Evolutionary conservation across 2,888 invertebrate genomes (phyloP).

Genomic region (Baronia brevicornis): DNA sequence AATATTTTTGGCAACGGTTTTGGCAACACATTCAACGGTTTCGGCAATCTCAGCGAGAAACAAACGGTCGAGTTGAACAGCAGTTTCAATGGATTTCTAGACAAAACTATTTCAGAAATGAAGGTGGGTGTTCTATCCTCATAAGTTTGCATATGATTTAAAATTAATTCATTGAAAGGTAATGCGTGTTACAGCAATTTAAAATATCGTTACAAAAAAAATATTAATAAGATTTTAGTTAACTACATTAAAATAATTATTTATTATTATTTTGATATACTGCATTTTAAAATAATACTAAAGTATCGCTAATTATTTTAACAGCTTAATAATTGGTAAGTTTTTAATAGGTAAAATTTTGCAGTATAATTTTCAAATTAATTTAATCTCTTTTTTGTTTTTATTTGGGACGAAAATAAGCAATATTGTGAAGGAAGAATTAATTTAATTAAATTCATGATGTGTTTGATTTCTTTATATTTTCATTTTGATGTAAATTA

Average conservation of each 20-base stretch:
- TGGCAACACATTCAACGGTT: conserved; percentile 60
- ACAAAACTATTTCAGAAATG: conserved; percentile 90
- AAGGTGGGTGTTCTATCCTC: conserved; percentile 76
- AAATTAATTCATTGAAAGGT: too few relatives aligned
- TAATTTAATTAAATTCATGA: too few relatives aligned
- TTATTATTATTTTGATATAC: conserved; percentile 15
- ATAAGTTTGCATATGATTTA: too few relatives aligned
- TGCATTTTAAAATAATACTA: too few relatives aligned
- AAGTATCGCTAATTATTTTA: too few relatives aligned
- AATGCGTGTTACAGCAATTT: conserved; percentile 3
- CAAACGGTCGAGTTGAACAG: conserved; percentile 62
- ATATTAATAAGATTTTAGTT: conserved; percentile 3
- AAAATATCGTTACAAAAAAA: conserved; percentile 12
- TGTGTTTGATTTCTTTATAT: too few relatives aligned
- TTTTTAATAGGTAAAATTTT: conserved; percentile 20
- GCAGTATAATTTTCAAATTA: too few relatives aligned
- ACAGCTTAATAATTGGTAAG: conserved; percentile 51
- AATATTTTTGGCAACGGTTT: conserved; percentile 59
- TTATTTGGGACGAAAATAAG: too few relatives aligned
- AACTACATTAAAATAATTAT: conserved; percentile 13
- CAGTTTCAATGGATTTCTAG: conserved; percentile 86
- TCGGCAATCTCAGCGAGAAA: conserved; percentile 65
- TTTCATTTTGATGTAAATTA: too few relatives aligned
- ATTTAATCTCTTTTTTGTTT: too few relatives aligned
- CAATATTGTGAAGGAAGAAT: too few relatives aligned